Percentiles rank a stretch among this genome's conserved stretches.
These are phyloP conservation scores for Cataglyphis altisquamis DNA, from an alignment of 2,888 invertebrate species.

Conservation along the genomic window DNA sequence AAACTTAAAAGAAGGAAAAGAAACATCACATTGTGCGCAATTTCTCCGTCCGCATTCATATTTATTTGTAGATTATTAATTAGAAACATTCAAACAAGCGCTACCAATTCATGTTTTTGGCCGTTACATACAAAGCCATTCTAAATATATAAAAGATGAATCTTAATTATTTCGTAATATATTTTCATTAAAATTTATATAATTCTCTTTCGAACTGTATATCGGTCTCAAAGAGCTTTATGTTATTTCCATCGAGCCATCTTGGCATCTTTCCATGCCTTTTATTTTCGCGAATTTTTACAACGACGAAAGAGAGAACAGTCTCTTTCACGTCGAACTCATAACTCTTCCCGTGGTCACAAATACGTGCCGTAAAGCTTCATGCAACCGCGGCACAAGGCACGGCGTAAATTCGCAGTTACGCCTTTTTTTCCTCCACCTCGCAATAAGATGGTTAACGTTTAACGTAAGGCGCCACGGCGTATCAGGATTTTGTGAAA, in stretches of 20 bases:
- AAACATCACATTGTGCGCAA: not conserved
- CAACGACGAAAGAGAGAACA: not conserved
- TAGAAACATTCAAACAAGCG: not conserved
- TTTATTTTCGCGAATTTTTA: slow-evolving; percentile 53
- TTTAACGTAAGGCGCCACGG: slow-evolving; percentile 22
- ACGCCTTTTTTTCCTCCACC: slow-evolving; percentile 20
- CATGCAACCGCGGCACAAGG: slow-evolving; percentile 20
- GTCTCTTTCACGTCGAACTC: slow-evolving; percentile 54
- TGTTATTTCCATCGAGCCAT: slow-evolving; percentile 13
- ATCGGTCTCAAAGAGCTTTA: not conserved
- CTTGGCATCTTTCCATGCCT: slow-evolving; percentile 28
- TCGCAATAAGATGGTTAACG: slow-evolving; percentile 37
- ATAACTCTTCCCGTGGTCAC: slow-evolving; percentile 60
- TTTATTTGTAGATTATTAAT: slow-evolving; percentile 1
- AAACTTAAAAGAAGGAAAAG: not conserved
- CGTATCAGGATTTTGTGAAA: slow-evolving; percentile 10
- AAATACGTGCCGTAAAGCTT: slow-evolving; percentile 56
- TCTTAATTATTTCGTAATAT: not conserved
- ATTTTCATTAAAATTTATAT: not conserved
- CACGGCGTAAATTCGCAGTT: slow-evolving; percentile 33
- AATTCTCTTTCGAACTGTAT: not conserved
- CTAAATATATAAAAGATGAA: not conserved
- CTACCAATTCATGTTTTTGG: not conserved
- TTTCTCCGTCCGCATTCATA: not conserved
- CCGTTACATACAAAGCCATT: not conserved